Conservation (phyloP, 2,797 vertebrate genomes). For the Sarcophilus harrisii region DNA sequence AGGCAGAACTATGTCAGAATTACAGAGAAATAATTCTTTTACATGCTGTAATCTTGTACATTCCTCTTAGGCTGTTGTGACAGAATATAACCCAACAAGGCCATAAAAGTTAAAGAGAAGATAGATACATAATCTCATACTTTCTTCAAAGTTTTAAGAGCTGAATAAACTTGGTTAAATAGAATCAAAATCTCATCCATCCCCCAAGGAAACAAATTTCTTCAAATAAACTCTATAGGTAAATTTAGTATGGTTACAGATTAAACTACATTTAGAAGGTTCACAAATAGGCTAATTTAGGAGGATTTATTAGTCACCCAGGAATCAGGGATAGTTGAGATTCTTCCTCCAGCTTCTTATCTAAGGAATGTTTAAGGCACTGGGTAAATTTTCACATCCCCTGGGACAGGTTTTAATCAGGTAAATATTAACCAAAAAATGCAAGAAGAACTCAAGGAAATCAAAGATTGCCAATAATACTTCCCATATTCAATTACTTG, state of each 20-base stretch:
- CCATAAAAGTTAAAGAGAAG: background rate
- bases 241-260: background rate
- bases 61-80: background rate
- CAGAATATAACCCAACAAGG: too few relatives aligned
- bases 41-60: background rate
- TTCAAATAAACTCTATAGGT: background rate
- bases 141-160: background rate
- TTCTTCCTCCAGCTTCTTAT: background rate
- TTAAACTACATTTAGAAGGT: background rate
- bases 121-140: background rate
- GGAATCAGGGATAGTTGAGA: background rate
- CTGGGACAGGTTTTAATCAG: background rate
- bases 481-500: background rate
- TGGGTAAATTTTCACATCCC: background rate
- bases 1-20: background rate
- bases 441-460: background rate
- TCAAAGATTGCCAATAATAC: background rate
- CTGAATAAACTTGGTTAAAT: background rate
- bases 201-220: background rate
- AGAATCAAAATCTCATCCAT: background rate
- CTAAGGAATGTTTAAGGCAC: background rate
- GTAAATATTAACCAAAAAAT: background rate
- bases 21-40: background rate
- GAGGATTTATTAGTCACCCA: background rate
- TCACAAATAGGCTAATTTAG: background rate